Base-by-base conservation (phyloP, 2,888 invertebrate genomes). In the Hypsopygia costalis region DNA sequence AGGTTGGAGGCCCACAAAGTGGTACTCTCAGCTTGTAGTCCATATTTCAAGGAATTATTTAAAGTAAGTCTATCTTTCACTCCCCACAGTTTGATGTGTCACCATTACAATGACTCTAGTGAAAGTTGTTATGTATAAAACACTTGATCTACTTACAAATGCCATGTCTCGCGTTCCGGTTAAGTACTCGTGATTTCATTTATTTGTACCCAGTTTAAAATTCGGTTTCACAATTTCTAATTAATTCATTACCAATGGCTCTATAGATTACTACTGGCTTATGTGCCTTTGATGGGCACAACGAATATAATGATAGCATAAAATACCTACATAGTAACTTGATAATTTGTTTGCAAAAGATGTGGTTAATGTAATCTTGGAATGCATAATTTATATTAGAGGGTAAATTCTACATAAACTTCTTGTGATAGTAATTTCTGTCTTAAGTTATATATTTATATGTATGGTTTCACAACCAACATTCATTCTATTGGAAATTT, bases 1-100 rank as follows among this genome's bases (percentile, higher is more conserved):
- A 91, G 93, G 76, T 90, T 95, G 71, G 94, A 94, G 87, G 95
- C 95, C 61, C 95, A 95, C 89, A 95, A 95, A 91, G 93, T 95
- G 81, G 94, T 94, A 65, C 91, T 95, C 56, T 95, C 95, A 51
- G 95, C 95, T 58, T 95, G 95, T 90, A 95, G 95, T 87, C 95
- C 95, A 61, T 95, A 94, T 90, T 95, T 95, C 90, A 95, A 95
- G 91, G 94, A 94, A 88, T 89, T 94, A 70, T 94, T 94, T 88
- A 94, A 94, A 92, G 94, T 94, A 91, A 91, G 91, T 88, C 70
- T 71, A 80, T 86, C 83, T 86, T 86, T 87, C 81, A 80, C 85
- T 85, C 86, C 82, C 81, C 85, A 85, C 86, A 85, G 81, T 81
- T 81, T 87, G 87, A 87, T 86, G 88, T 88, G 87, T 88, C 88